A percentile compares a stretch with the other conserved stretches of the same genome.
phyloP scores from a whole-genome alignment of 2,888 invertebrate species.

The Lamellibrachia satsuma region DNA sequence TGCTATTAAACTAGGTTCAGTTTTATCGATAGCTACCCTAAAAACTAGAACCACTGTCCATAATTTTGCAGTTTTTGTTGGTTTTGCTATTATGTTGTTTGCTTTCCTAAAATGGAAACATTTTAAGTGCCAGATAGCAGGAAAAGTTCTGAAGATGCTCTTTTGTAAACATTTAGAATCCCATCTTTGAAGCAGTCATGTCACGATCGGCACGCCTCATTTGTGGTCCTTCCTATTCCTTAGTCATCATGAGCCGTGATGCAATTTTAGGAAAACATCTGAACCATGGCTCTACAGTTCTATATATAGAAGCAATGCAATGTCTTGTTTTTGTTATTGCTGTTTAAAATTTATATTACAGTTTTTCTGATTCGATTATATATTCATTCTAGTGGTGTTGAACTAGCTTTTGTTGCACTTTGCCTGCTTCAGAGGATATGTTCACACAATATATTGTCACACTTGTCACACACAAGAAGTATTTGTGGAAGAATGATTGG shows the following conservation, averaged over 20 bases:
- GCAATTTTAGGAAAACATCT: neutral
- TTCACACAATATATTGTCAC: neutral
- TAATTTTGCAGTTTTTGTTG: neutral
- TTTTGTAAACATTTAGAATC: too few species aligned
- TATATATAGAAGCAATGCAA: neutral
- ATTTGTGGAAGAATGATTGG: too few species aligned
- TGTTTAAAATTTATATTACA: neutral
- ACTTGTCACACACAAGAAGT: neutral
- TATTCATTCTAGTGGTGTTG: too few species aligned
- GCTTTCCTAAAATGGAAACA: neutral
- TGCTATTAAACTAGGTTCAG: neutral
- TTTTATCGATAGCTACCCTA: neutral
- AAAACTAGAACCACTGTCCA: neutral
- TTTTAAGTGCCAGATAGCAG: too few species aligned
- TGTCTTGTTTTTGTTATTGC: neutral
- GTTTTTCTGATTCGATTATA: too few species aligned
- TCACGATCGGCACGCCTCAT: too few species aligned
- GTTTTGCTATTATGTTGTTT: neutral
- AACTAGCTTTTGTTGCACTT: too few species aligned
- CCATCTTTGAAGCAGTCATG: too few species aligned
- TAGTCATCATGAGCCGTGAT: too few species aligned
- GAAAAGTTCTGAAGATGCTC: too few species aligned
- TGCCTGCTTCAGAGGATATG: too few species aligned
- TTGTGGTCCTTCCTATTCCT: too few species aligned
- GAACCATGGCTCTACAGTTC: neutral